Base-by-base conservation (phyloP, 64 coral and sea anemone genomes). In the Acropora yongei region DNA sequence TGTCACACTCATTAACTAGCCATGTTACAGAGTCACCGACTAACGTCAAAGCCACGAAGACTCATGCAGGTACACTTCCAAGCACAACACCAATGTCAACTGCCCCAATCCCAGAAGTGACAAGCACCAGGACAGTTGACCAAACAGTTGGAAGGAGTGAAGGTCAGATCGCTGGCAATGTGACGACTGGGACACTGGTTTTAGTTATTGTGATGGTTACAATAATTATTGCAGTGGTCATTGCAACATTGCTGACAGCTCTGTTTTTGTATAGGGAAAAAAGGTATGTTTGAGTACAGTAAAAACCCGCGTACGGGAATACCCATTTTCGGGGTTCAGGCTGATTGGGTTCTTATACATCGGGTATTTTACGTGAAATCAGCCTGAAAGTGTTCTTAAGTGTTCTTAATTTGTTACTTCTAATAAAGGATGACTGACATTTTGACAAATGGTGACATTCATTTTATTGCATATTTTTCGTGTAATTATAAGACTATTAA, bases 341-440 rank as follows among this genome's bases (percentile, higher is more conserved):
- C 30, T 30, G 30, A 30, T 30, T 30, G 30, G 0, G 30, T 30
- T 30, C 30, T 30, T 30, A 30, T 30, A 30, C 30, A 30, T 30
- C 30, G 30, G 30, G 30, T 0, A 92, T 92, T 92, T 92, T 77
- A 85, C 84, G 90, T 92, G 90, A 92, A 92, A 92, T 87, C 90
- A 92, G 74, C 82, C 90, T 87, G 82, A 92, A 92, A 92, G 82
- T 92, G 90, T 92, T 92, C 81, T 86, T 86, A 92, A 92, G 90
- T 92, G 90, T 86, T 83, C 57, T 45, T 83, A 83, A 83, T n/a
- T n/a, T n/a, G n/a, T n/a, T n/a, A n/a, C n/a, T n/a, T n/a, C n/a
- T n/a, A 73, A 73, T 73, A 73, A 73, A 73, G 71, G 71, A 73
- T 73, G 71, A 73, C 20, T 73, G 71, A 73, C 71, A 76, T 42